A percentile compares a stretch with the other conserved stretches of the same genome.
Evolutionary conservation across 2,113 vertebrate genomes (phyloP).

Genomic region (Todiramphus chloris): DNA sequence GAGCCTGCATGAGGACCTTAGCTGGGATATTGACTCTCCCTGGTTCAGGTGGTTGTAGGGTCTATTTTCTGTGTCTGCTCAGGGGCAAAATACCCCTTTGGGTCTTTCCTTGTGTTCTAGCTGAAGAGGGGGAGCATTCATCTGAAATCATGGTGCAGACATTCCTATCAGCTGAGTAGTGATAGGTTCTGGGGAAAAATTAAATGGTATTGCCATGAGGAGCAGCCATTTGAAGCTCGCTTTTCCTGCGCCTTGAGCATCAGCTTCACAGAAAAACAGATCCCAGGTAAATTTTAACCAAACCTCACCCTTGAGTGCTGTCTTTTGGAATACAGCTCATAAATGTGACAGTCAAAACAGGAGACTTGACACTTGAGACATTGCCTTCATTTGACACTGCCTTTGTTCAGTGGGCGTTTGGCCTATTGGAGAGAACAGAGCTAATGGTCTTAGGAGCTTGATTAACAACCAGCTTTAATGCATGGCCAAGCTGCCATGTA

Average conservation of each 20-base stretch:
- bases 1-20: neutral
- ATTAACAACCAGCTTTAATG: slow-evolving; percentile 50
- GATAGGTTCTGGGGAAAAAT: neutral
- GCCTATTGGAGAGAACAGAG: neutral
- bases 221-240: neutral
- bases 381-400: neutral
- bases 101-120: neutral
- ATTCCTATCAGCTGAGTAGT: neutral
- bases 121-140: neutral
- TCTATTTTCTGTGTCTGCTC: rapidly evolving
- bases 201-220: neutral
- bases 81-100: neutral
- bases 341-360: neutral
- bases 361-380: neutral
- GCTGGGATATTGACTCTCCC: neutral
- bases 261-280: neutral
- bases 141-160: neutral
- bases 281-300: neutral
- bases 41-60: rapidly evolving
- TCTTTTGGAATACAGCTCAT: neutral
- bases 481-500: slow-evolving; percentile 31
- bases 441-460: neutral
- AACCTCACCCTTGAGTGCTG: neutral
- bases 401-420: neutral
- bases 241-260: neutral